Evolutionary conservation across 1,140 invertebrate genomes (phyloP).

Genomic region (Anastatus disparis): DNA sequence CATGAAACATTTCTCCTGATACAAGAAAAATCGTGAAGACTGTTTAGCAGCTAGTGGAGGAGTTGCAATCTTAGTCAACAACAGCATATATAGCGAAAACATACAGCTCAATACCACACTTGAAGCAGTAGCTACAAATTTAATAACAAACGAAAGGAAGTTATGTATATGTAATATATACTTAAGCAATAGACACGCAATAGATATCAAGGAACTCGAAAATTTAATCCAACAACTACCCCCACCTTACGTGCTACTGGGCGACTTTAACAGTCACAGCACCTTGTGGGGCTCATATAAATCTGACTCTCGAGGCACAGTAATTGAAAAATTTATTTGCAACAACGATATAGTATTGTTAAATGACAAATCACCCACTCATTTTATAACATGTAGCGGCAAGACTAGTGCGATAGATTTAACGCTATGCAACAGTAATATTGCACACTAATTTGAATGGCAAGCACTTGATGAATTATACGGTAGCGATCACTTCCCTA

Average conservation of each 20-base stretch:
- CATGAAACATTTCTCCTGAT: constrained; percentile 38
- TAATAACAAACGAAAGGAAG: constrained; percentile 27
- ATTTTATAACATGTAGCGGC: constrained; percentile 44
- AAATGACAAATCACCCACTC: constrained; percentile 46
- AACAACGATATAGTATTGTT: constrained; percentile 38
- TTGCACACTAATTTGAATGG: constrained; percentile 47
- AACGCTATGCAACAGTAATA: constrained; percentile 44
- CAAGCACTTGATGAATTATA: constrained; percentile 44
- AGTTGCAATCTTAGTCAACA: constrained; percentile 48
- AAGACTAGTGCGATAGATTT: constrained; percentile 47
- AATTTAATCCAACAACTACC: constrained; percentile 50
- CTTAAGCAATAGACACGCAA: constrained; percentile 44
- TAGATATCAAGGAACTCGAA: constrained; percentile 42
- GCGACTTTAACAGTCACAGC: constrained; percentile 56
- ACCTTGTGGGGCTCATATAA: constrained; percentile 50
- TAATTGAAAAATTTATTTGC: constrained; percentile 43
- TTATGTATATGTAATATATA: constrained; percentile 50
- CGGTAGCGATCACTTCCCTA: constrained; percentile 52
- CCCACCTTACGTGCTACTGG: constrained; percentile 48
- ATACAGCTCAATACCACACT: constrained; percentile 46
- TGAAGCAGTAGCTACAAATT: constrained; percentile 47
- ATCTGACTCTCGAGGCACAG: constrained; percentile 48
- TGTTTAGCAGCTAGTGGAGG: constrained; percentile 47
- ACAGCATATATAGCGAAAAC: constrained; percentile 40
- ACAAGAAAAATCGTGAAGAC: constrained; percentile 43